Evolutionary conservation across 1,140 invertebrate genomes (phyloP), one percentile per base, ranked within the genome.

Genomic region (Elysia chlorotica): DNA sequence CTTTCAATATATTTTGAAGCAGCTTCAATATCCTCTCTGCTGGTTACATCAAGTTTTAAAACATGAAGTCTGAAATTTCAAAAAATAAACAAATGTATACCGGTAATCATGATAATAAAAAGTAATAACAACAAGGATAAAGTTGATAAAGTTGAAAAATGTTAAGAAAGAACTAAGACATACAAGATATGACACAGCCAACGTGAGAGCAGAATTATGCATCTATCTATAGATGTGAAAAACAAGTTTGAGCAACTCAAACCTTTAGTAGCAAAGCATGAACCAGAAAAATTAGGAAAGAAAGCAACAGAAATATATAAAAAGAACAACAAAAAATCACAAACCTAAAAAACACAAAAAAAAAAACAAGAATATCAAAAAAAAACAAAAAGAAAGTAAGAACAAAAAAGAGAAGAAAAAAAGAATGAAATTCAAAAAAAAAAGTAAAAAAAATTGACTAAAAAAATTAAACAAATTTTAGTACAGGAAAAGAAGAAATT

Each of bases 41-140:
- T 86, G 28, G 88, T 90, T 1, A 90, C 86, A 83, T 90, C 89
- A 23, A 90, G 65, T 56, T 85, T 76, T 57, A 90, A 38, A 23
- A 63, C 41, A 17, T 61, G 33, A 25, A 71, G 33, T 28, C 69
- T 69, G 54, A 59, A 56, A 33, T n/a, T n/a, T n/a, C n/a, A n/a
- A n/a, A n/a, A n/a, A n/a, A n/a, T n/a, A n/a, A n/a, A n/a, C n/a
- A n/a, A n/a, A n/a, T n/a, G n/a, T n/a, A n/a, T n/a, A n/a, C n/a
- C n/a, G n/a, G n/a, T n/a, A n/a, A n/a, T n/a, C n/a, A n/a, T n/a
- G n/a, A n/a, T n/a, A n/a, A n/a, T n/a, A n/a, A n/a, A n/a, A n/a
- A n/a, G n/a, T 5, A 23, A 6, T 5, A 56, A 54, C 10, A 5
- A 30, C 41, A 48, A 48, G 10, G 10, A 14, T 48, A 48, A 48